Evolutionary conservation across 2,797 vertebrate genomes (phyloP), one percentile per base, ranked within the genome.

Genomic region (Mus spretus): DNA sequence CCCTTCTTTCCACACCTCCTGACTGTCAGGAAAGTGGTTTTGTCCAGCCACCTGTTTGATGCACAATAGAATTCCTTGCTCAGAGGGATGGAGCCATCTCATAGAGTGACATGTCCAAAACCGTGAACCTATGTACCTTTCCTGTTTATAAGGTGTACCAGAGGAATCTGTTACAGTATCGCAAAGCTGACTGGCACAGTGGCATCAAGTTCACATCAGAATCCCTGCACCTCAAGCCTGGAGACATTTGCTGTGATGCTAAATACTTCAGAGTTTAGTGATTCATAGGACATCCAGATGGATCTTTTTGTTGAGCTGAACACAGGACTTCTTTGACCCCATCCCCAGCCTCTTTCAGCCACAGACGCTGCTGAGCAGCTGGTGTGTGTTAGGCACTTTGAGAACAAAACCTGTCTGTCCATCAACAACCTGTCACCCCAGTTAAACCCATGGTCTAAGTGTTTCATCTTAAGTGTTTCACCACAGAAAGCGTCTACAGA

Each of bases 261-360:
- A 90, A 91, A 96, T 57, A 82, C 13, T 13, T 15, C 53, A 89
- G 80, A 84, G 2, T 37, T 84, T 55, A 70, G n/a, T 53, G 65
- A 95, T 53, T 92, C 53, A 94, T 1, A 83, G 28, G 17, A 72
- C 11, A 91, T 74, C 11, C 77, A 13, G 88, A 77, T 84, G n/a
- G 15, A 2, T 34, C 53, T 83, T 91, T 89, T 90, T 88, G 47
- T 94, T 82, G 83, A 94, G 15, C 22, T 83, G 67, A 72, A 6
- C 7, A 67, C 84, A 93, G 83, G 24, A 61, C 22, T 63, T 53
- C 61, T 40, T 74, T 47, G 1, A 0, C 44, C 19, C 44, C 19
- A 63, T 90, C 57, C 40, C 40, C 15, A 61, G 12, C 53, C 24
- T 77, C 28, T 80, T 90, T 87, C 74, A 78, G 26, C 53, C 15